Evolutionary conservation across 2,888 invertebrate genomes (phyloP), one percentile per base, ranked within the genome.

Genomic region (Drosophila dives): DNA sequence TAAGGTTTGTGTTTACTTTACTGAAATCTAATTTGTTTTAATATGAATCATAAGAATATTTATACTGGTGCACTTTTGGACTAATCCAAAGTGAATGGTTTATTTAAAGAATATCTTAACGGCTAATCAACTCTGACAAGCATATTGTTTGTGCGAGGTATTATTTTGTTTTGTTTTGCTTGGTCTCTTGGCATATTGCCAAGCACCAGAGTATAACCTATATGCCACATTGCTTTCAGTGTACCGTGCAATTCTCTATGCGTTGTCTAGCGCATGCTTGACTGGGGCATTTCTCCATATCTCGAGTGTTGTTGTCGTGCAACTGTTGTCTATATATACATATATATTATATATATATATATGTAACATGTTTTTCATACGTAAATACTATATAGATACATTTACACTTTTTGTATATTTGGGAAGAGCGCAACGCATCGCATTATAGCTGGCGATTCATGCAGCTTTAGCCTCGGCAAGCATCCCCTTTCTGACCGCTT

Each of bases 381-480:
- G 42, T 45, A 45, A 62, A 54, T 64, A 45, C 17, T 34, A 36
- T 63, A 49, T 66, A 36, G 7, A 51, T 53, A 20, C 69, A 20
- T 69, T 23, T 64, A 58, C 54, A 42, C 38, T 33, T 33, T 55
- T 23, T 55, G 49, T 55, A 51, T 62, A 63, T 54, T 56, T 56
- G 26, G 36, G 42, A 50, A 62, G 50, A 67, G 72, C 86, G 83
- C 90, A 90, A 88, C 90, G 90, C 89, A 86, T 90, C 86, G 90
- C 88, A 86, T 89, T 86, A 90, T 86, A 86, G 90, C 87, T 71
- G 69, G 54, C 58, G 50, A 68, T 55, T 70, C 72, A 77, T 89
- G 86, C 83, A 81, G 81, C 80, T 58, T 74, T 61, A 74, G 75
- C 74, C 74, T 75, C 70, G 51, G 15, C 51, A 42, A 40, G n/a